These are phyloP conservation scores for Mycteria americana DNA, from an alignment of 2,797 vertebrate species.

Conservation along the genomic window DNA sequence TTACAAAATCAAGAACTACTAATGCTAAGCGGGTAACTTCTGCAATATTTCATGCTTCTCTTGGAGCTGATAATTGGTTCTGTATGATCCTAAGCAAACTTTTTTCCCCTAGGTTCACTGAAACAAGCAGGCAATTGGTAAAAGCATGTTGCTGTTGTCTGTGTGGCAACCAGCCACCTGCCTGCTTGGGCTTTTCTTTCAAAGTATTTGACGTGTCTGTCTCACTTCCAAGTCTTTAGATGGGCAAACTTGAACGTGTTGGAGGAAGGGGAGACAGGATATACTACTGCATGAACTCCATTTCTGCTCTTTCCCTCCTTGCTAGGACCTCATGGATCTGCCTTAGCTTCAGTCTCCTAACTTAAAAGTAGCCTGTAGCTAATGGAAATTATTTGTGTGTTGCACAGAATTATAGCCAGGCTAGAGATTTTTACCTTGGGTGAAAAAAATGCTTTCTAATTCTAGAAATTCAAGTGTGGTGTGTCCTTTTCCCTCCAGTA, in stretches of 20 bases:
- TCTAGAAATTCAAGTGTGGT: background rate
- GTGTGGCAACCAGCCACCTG: background rate
- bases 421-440: background rate
- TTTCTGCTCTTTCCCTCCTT: background rate
- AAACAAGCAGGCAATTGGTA: background rate
- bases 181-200: background rate
- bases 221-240: background rate
- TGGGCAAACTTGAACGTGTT: background rate
- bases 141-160: background rate
- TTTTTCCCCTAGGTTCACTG: background rate
- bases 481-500: background rate
- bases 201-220: background rate
- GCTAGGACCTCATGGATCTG: background rate
- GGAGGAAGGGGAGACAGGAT: background rate
- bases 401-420: background rate
- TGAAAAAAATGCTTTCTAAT: background rate
- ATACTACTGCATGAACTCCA: fast-evolving
- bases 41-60: background rate
- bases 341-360: fast-evolving
- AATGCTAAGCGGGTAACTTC: background rate
- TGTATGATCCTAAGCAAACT: too few relatives aligned
- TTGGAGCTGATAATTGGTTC: background rate
- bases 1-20: background rate
- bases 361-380: background rate
- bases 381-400: background rate